Evolutionary conservation across 2,888 invertebrate species (phyloP).

Genomic region (Aelia acuminata): DNA sequence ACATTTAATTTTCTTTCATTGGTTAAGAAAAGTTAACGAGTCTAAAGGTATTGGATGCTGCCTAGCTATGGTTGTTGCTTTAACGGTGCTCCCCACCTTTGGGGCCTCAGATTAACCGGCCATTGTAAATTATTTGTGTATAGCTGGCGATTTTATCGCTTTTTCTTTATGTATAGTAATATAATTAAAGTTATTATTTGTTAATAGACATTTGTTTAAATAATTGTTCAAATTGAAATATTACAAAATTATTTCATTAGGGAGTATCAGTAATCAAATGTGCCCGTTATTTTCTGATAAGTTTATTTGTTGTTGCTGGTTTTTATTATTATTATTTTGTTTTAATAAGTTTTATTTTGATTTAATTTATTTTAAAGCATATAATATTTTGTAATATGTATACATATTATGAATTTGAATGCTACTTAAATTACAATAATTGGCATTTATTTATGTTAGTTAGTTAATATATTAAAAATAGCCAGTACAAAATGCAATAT

Average conservation of each 20-base stretch:
- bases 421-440: slow-evolving; percentile 52
- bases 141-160: slow-evolving; percentile 54
- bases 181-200: slow-evolving; percentile 55
- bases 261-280: slow-evolving; percentile 60
- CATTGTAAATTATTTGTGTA: slow-evolving; percentile 58
- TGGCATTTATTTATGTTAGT: slow-evolving; percentile 55
- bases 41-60: slow-evolving; percentile 56
- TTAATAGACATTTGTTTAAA: slow-evolving; percentile 56
- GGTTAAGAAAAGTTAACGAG: slow-evolving; percentile 34
- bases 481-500: slow-evolving; percentile 52
- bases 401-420: slow-evolving; percentile 39
- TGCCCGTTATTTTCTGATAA: slow-evolving; percentile 57
- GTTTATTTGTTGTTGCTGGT: slow-evolving; percentile 59
- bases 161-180: slow-evolving; percentile 58
- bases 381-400: slow-evolving; percentile 55
- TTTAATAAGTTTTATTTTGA: slow-evolving; percentile 53
- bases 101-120: slow-evolving; percentile 55
- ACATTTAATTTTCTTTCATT: slow-evolving; percentile 33
- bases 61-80: slow-evolving; percentile 59
- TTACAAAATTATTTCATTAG: slow-evolving; percentile 53
- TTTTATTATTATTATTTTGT: slow-evolving; percentile 39
- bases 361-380: slow-evolving; percentile 57
- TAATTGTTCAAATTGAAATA: slow-evolving; percentile 54
- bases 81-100: slow-evolving; percentile 57
- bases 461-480: slow-evolving; percentile 38